phyloP scores from a whole-genome alignment of 1,140 invertebrate genomes.

The Ceratosolen solmsi region DNA sequence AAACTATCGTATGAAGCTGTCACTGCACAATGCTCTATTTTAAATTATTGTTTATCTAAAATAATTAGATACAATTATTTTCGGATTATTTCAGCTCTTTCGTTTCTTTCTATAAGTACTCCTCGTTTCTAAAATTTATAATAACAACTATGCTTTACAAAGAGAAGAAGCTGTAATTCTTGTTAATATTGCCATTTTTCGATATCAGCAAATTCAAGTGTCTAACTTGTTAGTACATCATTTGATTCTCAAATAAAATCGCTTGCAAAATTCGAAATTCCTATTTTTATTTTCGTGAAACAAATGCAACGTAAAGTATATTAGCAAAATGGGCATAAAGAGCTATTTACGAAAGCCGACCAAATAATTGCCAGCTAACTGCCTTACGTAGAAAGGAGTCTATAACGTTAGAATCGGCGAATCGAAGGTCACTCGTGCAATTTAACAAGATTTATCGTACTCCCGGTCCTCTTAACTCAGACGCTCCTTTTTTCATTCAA shows the following conservation, averaged over 20 bases:
- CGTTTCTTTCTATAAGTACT: too few relatives aligned
- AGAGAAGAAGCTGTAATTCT: not conserved
- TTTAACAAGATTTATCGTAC: slow-evolving; percentile 63
- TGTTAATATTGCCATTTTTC: too few relatives aligned
- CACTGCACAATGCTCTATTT: too few relatives aligned
- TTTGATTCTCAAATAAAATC: too few relatives aligned
- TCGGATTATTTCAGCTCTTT: too few relatives aligned
- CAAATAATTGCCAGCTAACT: slow-evolving; percentile 39
- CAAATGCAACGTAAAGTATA: not conserved
- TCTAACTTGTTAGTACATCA: too few relatives aligned
- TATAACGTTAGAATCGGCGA: slow-evolving; percentile 8
- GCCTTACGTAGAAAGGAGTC: not conserved
- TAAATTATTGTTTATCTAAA: too few relatives aligned
- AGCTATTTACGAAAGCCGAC: not conserved
- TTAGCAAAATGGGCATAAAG: slow-evolving; percentile 8
- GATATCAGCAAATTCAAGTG: too few relatives aligned
- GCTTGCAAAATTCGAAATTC: not conserved
- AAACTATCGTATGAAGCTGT: too few relatives aligned
- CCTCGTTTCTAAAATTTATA: too few relatives aligned
- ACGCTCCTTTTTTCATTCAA: slow-evolving; percentile 27
- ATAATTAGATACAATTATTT: too few relatives aligned
- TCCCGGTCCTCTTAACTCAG: slow-evolving; percentile 60
- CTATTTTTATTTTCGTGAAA: slow-evolving; percentile 7
- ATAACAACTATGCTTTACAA: too few relatives aligned
- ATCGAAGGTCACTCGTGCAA: slow-evolving; percentile 62